phyloP scores from a whole-genome alignment of 2,113 vertebrate genomes.

The Amia ocellicauda region DNA sequence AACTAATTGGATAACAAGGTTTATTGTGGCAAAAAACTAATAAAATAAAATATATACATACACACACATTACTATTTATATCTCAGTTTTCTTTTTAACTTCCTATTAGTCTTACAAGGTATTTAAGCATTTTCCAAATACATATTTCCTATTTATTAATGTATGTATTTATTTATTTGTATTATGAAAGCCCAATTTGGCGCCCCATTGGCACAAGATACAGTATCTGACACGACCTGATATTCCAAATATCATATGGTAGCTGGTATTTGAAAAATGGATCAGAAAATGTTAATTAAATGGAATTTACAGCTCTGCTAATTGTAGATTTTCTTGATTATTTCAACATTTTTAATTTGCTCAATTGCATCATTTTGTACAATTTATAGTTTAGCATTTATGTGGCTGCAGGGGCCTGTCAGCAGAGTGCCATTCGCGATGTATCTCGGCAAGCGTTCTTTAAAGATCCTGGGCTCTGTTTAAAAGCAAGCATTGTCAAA shows the following conservation, averaged over 20 bases:
- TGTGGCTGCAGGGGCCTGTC: slow-evolving; percentile 42
- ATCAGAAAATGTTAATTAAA: slow-evolving; percentile 32
- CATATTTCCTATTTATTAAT: too few relatives aligned
- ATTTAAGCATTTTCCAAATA: too few relatives aligned
- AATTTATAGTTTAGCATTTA: slow-evolving; percentile 32
- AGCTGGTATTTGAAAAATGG: slow-evolving; percentile 6
- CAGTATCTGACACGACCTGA: too few relatives aligned
- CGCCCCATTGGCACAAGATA: too few relatives aligned
- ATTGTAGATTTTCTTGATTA: slow-evolving; percentile 45
- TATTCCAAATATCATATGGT: neutral
- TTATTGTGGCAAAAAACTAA: too few relatives aligned
- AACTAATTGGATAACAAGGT: too few relatives aligned
- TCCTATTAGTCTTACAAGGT: too few relatives aligned
- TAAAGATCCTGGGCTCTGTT: slow-evolving; percentile 47
- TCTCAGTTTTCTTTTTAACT: too few relatives aligned
- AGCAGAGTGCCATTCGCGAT: slow-evolving; percentile 37
- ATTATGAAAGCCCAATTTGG: too few relatives aligned
- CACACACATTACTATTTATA: too few relatives aligned
- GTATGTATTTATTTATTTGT: too few relatives aligned
- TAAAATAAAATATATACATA: neutral
- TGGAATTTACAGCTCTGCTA: slow-evolving; percentile 45
- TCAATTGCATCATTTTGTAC: slow-evolving; percentile 51
- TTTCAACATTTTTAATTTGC: slow-evolving; percentile 51
- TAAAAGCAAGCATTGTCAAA: slow-evolving; percentile 54
- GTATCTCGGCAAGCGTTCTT: slow-evolving; percentile 29